Evolutionary conservation across 2,888 invertebrate species (phyloP), one percentile per base, ranked within the genome.

Genomic region (Parnassius smintheus): DNA sequence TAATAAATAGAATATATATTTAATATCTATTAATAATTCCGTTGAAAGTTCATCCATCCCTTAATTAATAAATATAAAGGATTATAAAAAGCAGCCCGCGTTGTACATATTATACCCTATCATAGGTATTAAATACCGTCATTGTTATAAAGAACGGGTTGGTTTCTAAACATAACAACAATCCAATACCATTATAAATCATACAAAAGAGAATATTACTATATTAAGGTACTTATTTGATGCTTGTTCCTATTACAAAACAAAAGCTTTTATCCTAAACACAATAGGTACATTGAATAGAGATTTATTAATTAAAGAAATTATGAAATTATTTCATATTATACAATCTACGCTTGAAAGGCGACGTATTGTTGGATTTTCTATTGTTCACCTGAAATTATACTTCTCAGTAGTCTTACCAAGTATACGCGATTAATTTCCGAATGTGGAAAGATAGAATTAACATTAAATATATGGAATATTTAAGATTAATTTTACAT

Each of bases 261-360:
- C 60, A 61, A 50, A 55, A 44, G 44, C 51, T 51, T 61, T 61
- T 25, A 56, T 51, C 45, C 11, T 18, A 50, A 56, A 50, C 45
- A 55, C 50, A 61, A 56, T 18, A 12, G 11, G 18, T n/a, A 57
- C 50, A 56, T 54, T 35, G 55, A 35, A 22, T 12, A 50, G 44
- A 25, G 42, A n/a, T 45, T 61, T 45, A 57, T 13, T 48, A 48
- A 60, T 48, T 56, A 18, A 18, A 18, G 18, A 60, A 60, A 54
- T 60, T 60, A 48, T 9, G 22, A 42, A n/a, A 9, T 9, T 10
- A 35, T 18, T 18, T 18, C 18, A 18, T 18, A 18, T 18, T 48
- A 42, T 35, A 22, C 2, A 44, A 58, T 9, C 2, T 13, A n/a
- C n/a, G 11, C 11, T 57, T 57, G 4, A 57, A 11, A 11, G 46